Evolutionary conservation across 2,888 invertebrate species (phyloP), one percentile per base, ranked within the genome.

Genomic region (Venustoraphidia nigricollis): DNA sequence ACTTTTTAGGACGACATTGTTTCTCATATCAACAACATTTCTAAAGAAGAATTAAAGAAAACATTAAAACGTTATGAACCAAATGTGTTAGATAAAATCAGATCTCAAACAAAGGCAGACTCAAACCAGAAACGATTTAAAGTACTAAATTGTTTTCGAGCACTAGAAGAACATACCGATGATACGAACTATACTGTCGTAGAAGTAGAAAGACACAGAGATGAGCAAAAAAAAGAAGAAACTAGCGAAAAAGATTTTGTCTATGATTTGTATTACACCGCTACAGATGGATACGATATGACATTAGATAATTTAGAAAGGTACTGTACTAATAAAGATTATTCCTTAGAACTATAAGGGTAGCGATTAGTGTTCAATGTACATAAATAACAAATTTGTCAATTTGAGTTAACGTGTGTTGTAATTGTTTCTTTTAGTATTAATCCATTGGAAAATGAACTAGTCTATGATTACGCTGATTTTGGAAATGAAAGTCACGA

Each of bases 261-360:
- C 8, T 81, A 78, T 54, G 80, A 81, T 62, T 66, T 80, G 34
- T 81, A 81, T 64, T 74, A 75, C 56, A 73, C 75, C 54, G 67
- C 67, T 53, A 68, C 68, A 14, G 67, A 69, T 53, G 67, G 73
- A 52, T 55, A 68, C 41, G 65, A 66, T 37, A 66, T 70, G 51
- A 58, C 67, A 53, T 58, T 67, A 44, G 68, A 70, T 41, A 62
- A 70, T 50, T 57, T 66, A 46, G 55, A 68, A 51, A 65, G 62
- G 65, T 64, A 54, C 54, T 46, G 36, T 38, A 6, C 27, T 27
- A 27, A 27, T 6, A 5, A 27, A 27, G 27, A 6, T 27, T 5
- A 27, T 27, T 17, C 17, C 2, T 17, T 27, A 27, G 27, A 27
- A 27, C 27, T 27, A 1, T 27, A 27, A 1, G 6, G 3, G 27